phyloP scores from a whole-genome alignment of 2,888 invertebrate genomes.

The Macropis europaea region DNA sequence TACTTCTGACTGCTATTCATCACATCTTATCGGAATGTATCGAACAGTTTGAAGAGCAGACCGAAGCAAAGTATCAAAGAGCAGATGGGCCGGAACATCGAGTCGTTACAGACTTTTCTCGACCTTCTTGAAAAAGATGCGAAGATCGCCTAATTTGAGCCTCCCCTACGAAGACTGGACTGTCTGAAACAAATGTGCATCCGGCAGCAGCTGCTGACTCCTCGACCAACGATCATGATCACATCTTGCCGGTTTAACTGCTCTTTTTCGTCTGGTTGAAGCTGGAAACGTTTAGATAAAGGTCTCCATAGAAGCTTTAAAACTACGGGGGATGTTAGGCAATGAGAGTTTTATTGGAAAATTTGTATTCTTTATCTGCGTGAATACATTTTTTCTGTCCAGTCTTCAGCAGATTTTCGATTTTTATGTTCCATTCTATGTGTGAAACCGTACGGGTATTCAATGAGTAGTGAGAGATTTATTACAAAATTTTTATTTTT shows the following conservation, averaged over 20 bases:
- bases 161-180: conserved; percentile 59
- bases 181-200: conserved; percentile 61
- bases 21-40: conserved; percentile 9
- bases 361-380: too few species aligned
- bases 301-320: too few species aligned
- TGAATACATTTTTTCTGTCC: too few species aligned
- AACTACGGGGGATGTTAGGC: too few species aligned
- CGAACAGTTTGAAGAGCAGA: conserved; percentile 2
- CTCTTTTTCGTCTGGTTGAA: neutral
- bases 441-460: too few species aligned
- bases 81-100: conserved; percentile 38
- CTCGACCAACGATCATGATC: conserved; percentile 22
- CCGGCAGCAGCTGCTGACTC: conserved; percentile 65
- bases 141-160: conserved; percentile 48
- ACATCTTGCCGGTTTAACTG: conserved; percentile 13
- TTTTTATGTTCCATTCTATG: too few species aligned
- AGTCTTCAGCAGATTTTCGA: too few species aligned
- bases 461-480: too few species aligned
- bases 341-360: too few species aligned
- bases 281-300: too few species aligned
- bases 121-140: conserved; percentile 33
- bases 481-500: too few species aligned
- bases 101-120: conserved; percentile 22
- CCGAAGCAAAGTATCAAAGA: neutral
- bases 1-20: conserved; percentile 10